Evolutionary conservation across 1,140 invertebrate species (phyloP), one percentile per base, ranked within the genome.

Genomic region (Chymomyza costata): DNA sequence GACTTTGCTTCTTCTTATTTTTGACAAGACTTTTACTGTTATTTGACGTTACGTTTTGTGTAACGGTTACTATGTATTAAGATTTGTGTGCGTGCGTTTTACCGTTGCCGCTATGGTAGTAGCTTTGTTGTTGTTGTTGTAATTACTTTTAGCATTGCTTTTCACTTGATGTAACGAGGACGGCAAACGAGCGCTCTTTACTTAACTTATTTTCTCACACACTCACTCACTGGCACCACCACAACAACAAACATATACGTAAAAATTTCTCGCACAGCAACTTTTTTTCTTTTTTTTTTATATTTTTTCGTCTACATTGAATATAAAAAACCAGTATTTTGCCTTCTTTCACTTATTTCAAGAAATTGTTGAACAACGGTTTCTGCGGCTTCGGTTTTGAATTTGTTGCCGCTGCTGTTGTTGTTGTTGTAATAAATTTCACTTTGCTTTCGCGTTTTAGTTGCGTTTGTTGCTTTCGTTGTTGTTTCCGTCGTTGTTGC

Each of bases 291-390:
- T 48, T 30, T 65, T 64, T 25, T 55, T 45, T 65, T 46, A 50
- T 45, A 64, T 51, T 65, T 45, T 60, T 71, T 57, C 5, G 10
- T 5, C 56, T 56, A 66, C 65, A 60, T 59, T 65, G 38, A 21
- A 56, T 50, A 38, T 49, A 13, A 44, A 68, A 78, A 80, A 76
- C 71, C 71, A 76, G 73, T 78, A 78, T 80, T 28, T 80, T 76
- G 57, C 64, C 65, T 71, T 71, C 73, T 78, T 78, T 78, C 73
- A 80, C 71, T 76, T 78, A 76, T 78, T 71, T 66, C 63, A 78
- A 70, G 66, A 78, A 76, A 78, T 64, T 76, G 71, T 76, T 76
- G 62, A 76, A 78, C 71, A 76, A 76, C 71, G 71, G 71, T 78
- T 78, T 80, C 30, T 51, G 54, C 48, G 46, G n/a, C n/a, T n/a